phyloP scores from a whole-genome alignment of 2,797 vertebrate genomes.

The Tolypeutes matacus region DNA sequence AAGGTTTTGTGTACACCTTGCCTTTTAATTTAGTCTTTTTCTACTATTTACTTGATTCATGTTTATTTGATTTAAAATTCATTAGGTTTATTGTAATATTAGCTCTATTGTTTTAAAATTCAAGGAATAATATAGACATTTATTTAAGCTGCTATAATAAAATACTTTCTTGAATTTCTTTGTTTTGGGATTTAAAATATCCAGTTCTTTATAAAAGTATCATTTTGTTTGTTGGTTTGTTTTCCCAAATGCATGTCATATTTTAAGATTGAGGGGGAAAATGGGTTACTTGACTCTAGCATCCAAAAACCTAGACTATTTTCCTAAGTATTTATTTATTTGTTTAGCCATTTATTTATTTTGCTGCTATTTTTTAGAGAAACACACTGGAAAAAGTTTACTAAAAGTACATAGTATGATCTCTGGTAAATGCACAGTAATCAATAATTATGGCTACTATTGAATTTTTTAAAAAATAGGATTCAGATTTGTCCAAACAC shows the following conservation, averaged over 20 bases:
- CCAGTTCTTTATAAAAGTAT: neutral
- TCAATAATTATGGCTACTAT: neutral
- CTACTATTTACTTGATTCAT: neutral
- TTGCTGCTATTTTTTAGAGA: neutral
- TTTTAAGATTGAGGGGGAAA: neutral
- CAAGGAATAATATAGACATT: neutral
- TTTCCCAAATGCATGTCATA: neutral
- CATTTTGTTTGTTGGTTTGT: neutral
- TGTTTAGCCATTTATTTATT: neutral
- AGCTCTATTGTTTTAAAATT: neutral
- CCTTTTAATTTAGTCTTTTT: neutral
- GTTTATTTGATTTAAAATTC: neutral
- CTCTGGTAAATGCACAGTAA: neutral
- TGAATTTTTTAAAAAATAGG: neutral
- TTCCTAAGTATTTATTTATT: neutral
- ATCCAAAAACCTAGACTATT: neutral
- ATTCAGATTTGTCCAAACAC: neutral
- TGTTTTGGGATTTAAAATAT: neutral
- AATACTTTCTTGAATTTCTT: neutral
- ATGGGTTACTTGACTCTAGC: neutral
- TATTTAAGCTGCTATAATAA: neutral
- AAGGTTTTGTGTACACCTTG: neutral
- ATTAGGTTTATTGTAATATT: neutral
- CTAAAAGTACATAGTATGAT: neutral
- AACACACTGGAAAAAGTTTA: neutral